These are phyloP conservation scores for Neoitamus cyanurus DNA, from an alignment of 2,888 invertebrate species.

Conservation along the genomic window DNA sequence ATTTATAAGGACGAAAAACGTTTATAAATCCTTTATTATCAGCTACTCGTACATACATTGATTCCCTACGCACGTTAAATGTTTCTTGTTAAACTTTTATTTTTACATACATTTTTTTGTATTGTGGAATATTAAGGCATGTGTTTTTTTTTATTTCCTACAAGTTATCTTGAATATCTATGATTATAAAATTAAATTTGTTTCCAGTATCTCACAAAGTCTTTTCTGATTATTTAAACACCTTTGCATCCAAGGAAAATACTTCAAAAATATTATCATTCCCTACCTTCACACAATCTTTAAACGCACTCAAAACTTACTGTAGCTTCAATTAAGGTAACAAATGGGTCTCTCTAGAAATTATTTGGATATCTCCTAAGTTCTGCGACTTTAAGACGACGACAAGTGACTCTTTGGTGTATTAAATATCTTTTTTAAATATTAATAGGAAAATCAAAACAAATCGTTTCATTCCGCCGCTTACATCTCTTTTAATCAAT, in stretches of 20 bases:
- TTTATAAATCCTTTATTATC: constrained; percentile 16
- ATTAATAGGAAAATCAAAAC: background rate
- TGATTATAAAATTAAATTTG: background rate
- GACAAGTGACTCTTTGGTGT: background rate
- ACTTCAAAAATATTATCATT: background rate
- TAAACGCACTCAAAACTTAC: background rate
- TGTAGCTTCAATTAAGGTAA: background rate
- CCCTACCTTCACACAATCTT: background rate
- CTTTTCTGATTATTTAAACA: background rate
- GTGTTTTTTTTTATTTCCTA: constrained; percentile 15
- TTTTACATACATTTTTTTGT: constrained; percentile 13
- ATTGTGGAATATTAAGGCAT: constrained; percentile 32
- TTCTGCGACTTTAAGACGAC: background rate
- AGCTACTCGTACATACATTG: background rate
- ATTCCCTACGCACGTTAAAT: background rate
- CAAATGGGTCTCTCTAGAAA: background rate
- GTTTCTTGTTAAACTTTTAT: constrained; percentile 14
- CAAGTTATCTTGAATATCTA: constrained; percentile 13
- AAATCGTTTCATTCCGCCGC: too few relatives aligned
- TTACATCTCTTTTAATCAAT: too few relatives aligned
- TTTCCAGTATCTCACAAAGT: background rate
- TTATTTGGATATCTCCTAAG: background rate
- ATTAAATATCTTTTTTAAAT: background rate
- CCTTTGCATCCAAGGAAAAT: background rate
- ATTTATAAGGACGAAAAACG: constrained; percentile 33